phyloP scores from a whole-genome alignment of 2,888 invertebrate species.

The Lucinisca nassula region DNA sequence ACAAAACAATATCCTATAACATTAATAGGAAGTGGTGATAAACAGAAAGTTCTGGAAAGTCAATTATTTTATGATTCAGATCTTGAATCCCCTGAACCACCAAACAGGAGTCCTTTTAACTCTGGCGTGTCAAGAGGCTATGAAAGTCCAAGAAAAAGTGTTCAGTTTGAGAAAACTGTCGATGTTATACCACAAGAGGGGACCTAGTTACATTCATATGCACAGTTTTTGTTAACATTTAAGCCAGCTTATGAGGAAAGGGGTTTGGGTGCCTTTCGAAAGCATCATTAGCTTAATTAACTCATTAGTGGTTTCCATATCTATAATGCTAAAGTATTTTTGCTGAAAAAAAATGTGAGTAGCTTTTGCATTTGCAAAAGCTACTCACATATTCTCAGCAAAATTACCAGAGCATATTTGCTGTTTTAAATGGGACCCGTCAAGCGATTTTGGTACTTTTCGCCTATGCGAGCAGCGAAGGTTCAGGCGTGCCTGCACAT shows the following conservation, averaged over 20 bases:
- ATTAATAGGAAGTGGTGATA: conserved; percentile 44
- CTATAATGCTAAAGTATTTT: too few species aligned
- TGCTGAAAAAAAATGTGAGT: too few species aligned
- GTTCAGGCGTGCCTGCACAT: too few species aligned
- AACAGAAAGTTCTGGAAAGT: conserved; percentile 31
- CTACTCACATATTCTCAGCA: too few species aligned
- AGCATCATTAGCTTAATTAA: too few species aligned
- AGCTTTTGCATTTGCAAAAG: too few species aligned
- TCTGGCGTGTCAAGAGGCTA: background rate
- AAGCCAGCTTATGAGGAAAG: background rate
- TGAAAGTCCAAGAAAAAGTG: conserved; percentile 40
- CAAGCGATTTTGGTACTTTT: too few species aligned
- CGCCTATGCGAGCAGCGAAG: too few species aligned
- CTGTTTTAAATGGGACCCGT: too few species aligned
- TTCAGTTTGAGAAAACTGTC: conserved; percentile 54
- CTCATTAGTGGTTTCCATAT: too few species aligned
- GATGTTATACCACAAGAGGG: conserved; percentile 33
- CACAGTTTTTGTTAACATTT: background rate
- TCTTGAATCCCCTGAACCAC: conserved; percentile 33
- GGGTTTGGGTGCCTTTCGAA: too few species aligned
- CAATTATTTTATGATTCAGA: conserved; percentile 59
- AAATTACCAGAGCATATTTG: too few species aligned
- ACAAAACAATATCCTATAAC: conserved; percentile 53
- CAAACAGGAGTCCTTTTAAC: background rate
- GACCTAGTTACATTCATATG: background rate